These are phyloP conservation scores for Pyrocoelia pectoralis DNA, from an alignment of 2,888 invertebrate species.

Conservation along the genomic window DNA sequence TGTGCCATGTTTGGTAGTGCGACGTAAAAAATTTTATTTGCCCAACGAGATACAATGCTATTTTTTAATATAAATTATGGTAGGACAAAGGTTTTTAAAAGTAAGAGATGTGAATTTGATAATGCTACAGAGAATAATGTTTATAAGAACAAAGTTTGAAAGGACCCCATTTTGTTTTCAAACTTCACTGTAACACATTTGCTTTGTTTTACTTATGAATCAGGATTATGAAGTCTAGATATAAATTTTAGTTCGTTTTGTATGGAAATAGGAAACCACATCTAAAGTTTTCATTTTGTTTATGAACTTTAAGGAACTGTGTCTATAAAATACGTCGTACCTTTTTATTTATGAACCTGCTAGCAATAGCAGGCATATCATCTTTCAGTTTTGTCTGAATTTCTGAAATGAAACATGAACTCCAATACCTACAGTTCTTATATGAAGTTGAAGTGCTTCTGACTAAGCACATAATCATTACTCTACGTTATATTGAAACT, in stretches of 20 bases:
- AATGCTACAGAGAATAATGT: conserved; percentile 33
- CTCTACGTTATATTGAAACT: too few species aligned
- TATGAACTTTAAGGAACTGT: conserved; percentile 20
- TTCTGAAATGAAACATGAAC: not conserved
- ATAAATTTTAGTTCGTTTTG: conserved; percentile 35
- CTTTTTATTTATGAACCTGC: conserved; percentile 18
- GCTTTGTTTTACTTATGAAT: conserved; percentile 36
- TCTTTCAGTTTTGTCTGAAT: conserved; percentile 20
- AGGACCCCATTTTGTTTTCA: conserved; percentile 30
- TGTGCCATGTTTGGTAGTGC: conserved; percentile 30
- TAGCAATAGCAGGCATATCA: conserved; percentile 11
- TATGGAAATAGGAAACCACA: conserved; percentile 31
- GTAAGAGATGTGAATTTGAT: conserved; percentile 32
- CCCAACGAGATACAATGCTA: conserved; percentile 24
- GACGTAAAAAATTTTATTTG: conserved; percentile 31
- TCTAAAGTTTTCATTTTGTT: conserved; percentile 28
- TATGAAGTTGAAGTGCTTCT: too few species aligned
- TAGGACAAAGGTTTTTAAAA: conserved; percentile 32
- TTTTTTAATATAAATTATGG: conserved; percentile 30
- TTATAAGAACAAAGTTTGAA: conserved; percentile 34
- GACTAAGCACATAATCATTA: too few species aligned
- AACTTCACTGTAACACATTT: conserved; percentile 32
- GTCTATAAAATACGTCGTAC: conserved; percentile 25
- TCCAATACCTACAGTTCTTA: too few species aligned
- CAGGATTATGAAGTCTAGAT: conserved; percentile 31